phyloP scores from a whole-genome alignment of 1,140 invertebrate species.

The Elysia chlorotica region DNA sequence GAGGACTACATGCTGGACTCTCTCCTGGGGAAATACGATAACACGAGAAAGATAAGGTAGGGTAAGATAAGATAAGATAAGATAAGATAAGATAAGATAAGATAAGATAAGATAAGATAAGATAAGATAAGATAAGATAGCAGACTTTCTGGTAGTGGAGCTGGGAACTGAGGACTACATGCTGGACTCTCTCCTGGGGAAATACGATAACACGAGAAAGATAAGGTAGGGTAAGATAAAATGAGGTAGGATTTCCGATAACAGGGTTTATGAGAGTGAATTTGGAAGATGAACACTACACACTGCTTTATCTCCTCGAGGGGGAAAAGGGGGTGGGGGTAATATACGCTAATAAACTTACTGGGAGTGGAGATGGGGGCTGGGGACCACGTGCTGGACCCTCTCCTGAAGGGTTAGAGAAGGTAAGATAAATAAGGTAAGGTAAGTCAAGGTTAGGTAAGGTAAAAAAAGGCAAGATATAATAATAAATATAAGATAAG shows the following conservation, averaged over 20 bases:
- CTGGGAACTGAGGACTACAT: conserved; percentile 54
- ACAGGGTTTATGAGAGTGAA: conserved; percentile 38
- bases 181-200: conserved; percentile 30
- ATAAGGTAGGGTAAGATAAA: too few species aligned
- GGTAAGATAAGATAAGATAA: too few species aligned
- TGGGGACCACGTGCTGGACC: conserved; percentile 49
- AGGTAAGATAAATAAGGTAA: too few species aligned
- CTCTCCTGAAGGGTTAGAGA: too few species aligned
- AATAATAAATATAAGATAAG: too few species aligned
- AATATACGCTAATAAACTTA: too few species aligned
- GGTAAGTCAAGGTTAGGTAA: not conserved
- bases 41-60: too few species aligned
- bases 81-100: not conserved
- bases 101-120: too few species aligned
- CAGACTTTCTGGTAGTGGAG: too few species aligned
- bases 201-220: not conserved
- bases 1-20: conserved; percentile 48
- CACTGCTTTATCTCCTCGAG: conserved; percentile 32
- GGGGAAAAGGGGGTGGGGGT: too few species aligned
- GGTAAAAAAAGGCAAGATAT: too few species aligned
- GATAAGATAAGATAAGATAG: too few species aligned
- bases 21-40: not conserved
- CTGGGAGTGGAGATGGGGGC: conserved; percentile 51
- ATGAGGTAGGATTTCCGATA: conserved; percentile 51
- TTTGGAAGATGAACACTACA: conserved; percentile 52